Conservation (phyloP, 1,140 invertebrate species). For the Artemia franciscana region DNA sequence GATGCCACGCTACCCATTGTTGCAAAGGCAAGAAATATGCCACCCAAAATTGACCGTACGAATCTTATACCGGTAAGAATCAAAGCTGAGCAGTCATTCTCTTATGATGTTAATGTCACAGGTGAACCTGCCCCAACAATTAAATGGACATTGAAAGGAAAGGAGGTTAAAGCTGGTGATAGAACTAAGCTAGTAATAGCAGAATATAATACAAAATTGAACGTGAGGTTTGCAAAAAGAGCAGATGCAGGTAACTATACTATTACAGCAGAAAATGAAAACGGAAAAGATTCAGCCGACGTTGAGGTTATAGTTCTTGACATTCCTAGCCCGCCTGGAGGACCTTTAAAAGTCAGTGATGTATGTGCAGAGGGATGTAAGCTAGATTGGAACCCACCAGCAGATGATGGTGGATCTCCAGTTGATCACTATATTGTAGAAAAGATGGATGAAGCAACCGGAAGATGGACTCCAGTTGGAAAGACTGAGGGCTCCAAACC, state of each 20-base stretch:
- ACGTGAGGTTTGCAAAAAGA: slow-evolving; percentile 56
- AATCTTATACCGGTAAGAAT: slow-evolving; percentile 60
- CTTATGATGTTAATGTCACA: slow-evolving; percentile 48
- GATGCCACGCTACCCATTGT: slow-evolving; percentile 64
- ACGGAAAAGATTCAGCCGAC: slow-evolving; percentile 71
- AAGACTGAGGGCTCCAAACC: slow-evolving; percentile 61
- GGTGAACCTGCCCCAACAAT: slow-evolving; percentile 75
- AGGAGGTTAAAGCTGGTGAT: slow-evolving; percentile 42
- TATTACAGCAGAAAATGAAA: slow-evolving; percentile 72
- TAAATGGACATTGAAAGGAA: slow-evolving; percentile 52
- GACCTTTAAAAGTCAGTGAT: slow-evolving; percentile 64
- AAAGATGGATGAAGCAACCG: slow-evolving; percentile 76
- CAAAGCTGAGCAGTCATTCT: slow-evolving; percentile 67
- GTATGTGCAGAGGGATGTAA: slow-evolving; percentile 63
- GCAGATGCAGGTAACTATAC: slow-evolving; percentile 75
- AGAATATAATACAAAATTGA: slow-evolving; percentile 75
- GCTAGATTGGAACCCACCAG: slow-evolving; percentile 66
- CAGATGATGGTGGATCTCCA: slow-evolving; percentile 68
- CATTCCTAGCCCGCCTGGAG: slow-evolving; percentile 66
- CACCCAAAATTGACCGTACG: slow-evolving; percentile 66
- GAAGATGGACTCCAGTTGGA: slow-evolving; percentile 73
- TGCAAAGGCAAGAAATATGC: slow-evolving; percentile 62
- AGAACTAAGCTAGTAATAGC: slow-evolving; percentile 47
- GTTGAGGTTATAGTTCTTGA: slow-evolving; percentile 78
- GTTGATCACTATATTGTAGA: slow-evolving; percentile 79